Evolutionary conservation across 2,797 vertebrate genomes (phyloP), one percentile per base, ranked within the genome.

Genomic region (Hypotaenidia philippensis): DNA sequence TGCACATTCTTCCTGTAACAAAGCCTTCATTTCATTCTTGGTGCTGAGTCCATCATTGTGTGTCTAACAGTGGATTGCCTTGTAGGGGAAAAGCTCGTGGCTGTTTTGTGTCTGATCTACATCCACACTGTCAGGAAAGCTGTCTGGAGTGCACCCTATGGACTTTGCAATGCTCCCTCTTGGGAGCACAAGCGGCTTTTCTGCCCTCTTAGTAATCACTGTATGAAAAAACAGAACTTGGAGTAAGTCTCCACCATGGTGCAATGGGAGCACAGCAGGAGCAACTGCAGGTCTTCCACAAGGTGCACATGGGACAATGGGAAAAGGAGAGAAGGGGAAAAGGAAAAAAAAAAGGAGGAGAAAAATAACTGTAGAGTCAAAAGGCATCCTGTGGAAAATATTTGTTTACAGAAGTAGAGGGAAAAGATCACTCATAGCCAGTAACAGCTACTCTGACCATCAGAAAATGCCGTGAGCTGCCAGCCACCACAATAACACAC

Each of bases 1-100:
- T 6, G 21, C 22, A 61, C 32, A 75, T 87, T 83, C 68, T 78
- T 92, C 57, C 57, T 81, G 38, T 36, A 93, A 78, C 31, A 59
- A 25, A 0, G 10, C 15, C 49, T 85, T 80, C 45, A 23, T 74
- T 53, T 56, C 66, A 63, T 86, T 74, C 79, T 75, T 81, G 65
- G 22, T 84, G 61, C 64, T 0, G 1, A 87, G 44, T 60, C 81
- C 75, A 36, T 59, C 60, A 22, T 3, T 1, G 1, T 40, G 26
- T 80, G 71, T 89, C 63, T 80, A 50, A 41, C 22, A 71, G 26
- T 0, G 0, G 32, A 74, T 70, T 84, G 78, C 34, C 74, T 80
- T 77, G 26, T 41, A 77, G 45, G 64, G 75, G 21, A 83, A 95
- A 96, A 91, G 52, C 36, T 86, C 0, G 0, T 60, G 72, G 64